phyloP scores from a whole-genome alignment of 2,797 vertebrate genomes.

The Sebastes taczanowskii region DNA sequence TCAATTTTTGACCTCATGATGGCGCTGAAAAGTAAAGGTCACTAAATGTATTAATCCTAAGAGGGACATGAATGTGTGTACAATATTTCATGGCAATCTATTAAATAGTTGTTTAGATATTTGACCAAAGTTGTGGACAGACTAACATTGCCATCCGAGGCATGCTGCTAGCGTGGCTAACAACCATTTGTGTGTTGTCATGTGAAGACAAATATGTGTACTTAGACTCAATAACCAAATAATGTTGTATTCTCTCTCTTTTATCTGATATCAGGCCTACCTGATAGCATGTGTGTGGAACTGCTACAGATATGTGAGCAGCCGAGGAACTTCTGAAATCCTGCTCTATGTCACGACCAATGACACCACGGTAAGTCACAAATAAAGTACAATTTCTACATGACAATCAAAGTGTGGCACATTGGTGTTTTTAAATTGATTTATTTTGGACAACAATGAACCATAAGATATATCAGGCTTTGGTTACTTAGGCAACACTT shows the following conservation, averaged over 20 bases:
- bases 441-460: background rate
- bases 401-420: background rate
- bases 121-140: background rate
- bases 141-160: background rate
- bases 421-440: background rate
- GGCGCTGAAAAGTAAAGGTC: background rate
- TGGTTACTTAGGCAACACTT: background rate
- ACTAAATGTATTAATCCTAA: background rate
- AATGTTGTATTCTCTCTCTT: background rate
- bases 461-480: background rate
- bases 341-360: constrained; percentile 96
- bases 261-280: constrained; percentile 84
- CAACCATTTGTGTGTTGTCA: background rate
- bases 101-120: background rate
- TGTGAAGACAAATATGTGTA: background rate
- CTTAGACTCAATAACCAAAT: background rate
- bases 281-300: constrained; percentile 98
- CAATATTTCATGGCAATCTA: background rate
- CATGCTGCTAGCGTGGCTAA: background rate
- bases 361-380: constrained; percentile 90
- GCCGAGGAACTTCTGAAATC: constrained; percentile 88
- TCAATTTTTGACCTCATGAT: background rate
- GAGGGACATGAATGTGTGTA: background rate
- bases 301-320: constrained; percentile 95
- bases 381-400: background rate